phyloP scores from a whole-genome alignment of 1,140 invertebrate species.

The Hydropsyche tenuis region DNA sequence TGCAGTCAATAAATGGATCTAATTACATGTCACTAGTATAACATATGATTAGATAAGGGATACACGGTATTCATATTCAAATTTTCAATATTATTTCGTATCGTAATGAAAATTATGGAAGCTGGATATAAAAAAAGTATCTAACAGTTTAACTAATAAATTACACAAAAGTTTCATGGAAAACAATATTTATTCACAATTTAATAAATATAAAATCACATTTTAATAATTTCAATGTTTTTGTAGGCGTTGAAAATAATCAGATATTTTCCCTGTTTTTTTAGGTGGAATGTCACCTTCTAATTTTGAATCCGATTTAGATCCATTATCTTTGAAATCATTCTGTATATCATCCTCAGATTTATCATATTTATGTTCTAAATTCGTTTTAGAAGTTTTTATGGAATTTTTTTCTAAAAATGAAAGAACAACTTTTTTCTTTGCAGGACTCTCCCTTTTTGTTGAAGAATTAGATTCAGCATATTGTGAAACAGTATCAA shows the following conservation, averaged over 20 bases:
- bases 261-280: slow-evolving; percentile 45
- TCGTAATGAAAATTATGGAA: no score
- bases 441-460: slow-evolving; percentile 9
- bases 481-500: slow-evolving; percentile 31
- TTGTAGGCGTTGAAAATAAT: slow-evolving; percentile 46
- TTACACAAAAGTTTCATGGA: no score
- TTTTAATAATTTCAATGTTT: slow-evolving; percentile 26
- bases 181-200: no score
- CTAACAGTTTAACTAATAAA: no score
- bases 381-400: background rate
- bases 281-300: slow-evolving; percentile 18
- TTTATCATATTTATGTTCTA: slow-evolving; percentile 2
- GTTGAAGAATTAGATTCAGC: background rate
- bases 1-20: no score
- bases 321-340: background rate
- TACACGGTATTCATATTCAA: no score
- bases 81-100: no score
- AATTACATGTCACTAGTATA: no score
- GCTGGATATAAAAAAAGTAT: no score
- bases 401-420: slow-evolving; percentile 38
- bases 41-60: no score
- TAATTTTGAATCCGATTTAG: background rate
- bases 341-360: background rate
- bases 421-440: slow-evolving; percentile 34
- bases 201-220: background rate